Conservation (phyloP, 2,113 vertebrate species). For the Podarcis muralis region DNA sequence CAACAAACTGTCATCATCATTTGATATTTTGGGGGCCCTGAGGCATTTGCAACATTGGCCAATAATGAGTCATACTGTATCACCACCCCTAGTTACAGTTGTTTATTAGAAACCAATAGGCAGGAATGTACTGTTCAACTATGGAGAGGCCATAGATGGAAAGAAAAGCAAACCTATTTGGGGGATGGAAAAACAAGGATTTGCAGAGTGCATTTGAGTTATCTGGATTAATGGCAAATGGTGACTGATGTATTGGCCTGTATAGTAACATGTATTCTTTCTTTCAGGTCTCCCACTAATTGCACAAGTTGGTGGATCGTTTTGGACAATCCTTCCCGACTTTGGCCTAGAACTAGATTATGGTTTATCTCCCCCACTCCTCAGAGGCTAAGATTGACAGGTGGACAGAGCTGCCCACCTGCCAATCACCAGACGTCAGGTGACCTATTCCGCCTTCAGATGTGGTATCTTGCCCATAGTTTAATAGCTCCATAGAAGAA, state of each 20-base stretch:
- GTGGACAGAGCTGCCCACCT: no score
- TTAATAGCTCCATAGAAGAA: no score
- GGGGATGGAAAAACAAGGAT: not conserved
- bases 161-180: not conserved
- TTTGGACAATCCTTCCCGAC: not conserved
- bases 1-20: conserved; percentile 10
- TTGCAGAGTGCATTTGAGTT: accelerated
- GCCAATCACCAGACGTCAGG: no score
- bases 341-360: no score
- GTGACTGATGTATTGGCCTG: not conserved
- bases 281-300: not conserved
- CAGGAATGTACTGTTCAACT: not conserved
- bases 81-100: conserved; percentile 24
- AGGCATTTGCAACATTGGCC: conserved; percentile 37
- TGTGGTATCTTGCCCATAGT: no score
- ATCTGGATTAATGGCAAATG: not conserved
- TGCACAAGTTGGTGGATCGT: not conserved
- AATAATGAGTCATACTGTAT: conserved; percentile 33
- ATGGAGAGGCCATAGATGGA: not conserved
- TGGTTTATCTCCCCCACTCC: no score
- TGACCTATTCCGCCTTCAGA: no score
- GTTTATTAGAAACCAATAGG: conserved; percentile 27
- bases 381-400: no score
- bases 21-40: conserved; percentile 28
- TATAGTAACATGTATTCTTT: not conserved